Evolutionary conservation across 2,113 vertebrate genomes (phyloP).

Genomic region (Gobio gobio): DNA sequence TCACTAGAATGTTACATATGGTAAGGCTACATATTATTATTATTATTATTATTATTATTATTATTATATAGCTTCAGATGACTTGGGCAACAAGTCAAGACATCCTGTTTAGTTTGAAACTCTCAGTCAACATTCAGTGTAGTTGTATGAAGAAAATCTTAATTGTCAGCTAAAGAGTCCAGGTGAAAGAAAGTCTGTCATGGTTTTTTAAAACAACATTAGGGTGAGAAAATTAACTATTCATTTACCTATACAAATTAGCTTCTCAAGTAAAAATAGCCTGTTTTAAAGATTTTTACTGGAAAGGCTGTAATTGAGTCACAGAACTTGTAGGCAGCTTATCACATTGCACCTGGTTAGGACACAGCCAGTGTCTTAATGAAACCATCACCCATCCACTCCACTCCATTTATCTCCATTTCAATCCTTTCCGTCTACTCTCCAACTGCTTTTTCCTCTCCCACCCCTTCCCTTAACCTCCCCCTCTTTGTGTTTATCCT

Average conservation of each 20-base stretch:
- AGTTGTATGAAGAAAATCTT: neutral
- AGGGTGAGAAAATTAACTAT: neutral
- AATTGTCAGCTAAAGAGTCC: neutral
- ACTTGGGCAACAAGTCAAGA: no score
- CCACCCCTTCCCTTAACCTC: neutral
- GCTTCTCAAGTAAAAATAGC: neutral
- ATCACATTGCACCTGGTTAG: neutral
- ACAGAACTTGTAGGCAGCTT: neutral
- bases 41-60: no score
- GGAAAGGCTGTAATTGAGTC: neutral
- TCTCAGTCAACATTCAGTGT: neutral
- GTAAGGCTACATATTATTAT: no score
- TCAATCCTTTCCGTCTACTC: neutral
- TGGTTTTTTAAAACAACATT: neutral
- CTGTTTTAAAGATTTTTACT: neutral
- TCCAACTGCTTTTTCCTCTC: neutral
- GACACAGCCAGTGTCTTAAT: slow-evolving; percentile 16
- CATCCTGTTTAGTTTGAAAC: neutral
- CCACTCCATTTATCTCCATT: slow-evolving; percentile 19
- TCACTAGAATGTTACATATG: no score
- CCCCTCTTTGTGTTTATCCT: neutral
- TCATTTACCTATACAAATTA: neutral
- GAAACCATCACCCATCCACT: slow-evolving; percentile 19
- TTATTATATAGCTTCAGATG: no score
- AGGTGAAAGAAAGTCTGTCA: neutral